phyloP scores from a whole-genome alignment of 2,113 vertebrate species.

The Scatophagus argus region DNA sequence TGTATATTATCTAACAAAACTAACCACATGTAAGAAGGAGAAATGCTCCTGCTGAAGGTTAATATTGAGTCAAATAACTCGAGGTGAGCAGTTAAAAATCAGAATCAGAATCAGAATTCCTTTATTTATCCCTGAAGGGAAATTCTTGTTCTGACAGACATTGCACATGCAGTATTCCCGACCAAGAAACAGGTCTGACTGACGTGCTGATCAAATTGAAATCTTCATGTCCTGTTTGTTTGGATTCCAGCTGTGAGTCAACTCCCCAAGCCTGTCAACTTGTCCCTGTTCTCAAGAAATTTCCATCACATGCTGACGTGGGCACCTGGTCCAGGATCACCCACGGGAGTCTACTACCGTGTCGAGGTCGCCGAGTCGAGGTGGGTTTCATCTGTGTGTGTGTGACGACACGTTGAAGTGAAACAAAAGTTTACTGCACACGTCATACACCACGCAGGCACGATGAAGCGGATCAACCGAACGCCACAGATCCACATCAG shows the following conservation, averaged over 20 bases:
- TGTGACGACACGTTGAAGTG: too few relatives aligned
- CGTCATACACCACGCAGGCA: neutral
- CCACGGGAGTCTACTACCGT: slow-evolving; percentile 41
- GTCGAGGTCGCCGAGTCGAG: slow-evolving; percentile 19
- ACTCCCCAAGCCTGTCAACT: slow-evolving; percentile 39
- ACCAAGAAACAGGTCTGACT: too few relatives aligned
- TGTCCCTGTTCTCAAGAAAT: slow-evolving; percentile 28
- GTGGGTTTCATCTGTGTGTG: slow-evolving; percentile 33
- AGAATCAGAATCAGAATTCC: too few relatives aligned
- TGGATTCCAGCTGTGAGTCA: slow-evolving; percentile 60
- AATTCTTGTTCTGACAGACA: too few relatives aligned
- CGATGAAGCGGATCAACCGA: neutral
- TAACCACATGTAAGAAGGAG: too few relatives aligned
- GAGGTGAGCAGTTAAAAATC: neutral
- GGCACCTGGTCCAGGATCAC: slow-evolving; percentile 54
- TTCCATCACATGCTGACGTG: slow-evolving; percentile 65
- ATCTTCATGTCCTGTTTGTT: neutral
- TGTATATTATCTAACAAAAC: too few relatives aligned
- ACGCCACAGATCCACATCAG: too few relatives aligned
- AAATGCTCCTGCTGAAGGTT: too few relatives aligned
- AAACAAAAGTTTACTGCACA: neutral
- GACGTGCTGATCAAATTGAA: too few relatives aligned
- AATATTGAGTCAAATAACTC: neutral
- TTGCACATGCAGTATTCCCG: too few relatives aligned
- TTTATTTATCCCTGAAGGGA: too few relatives aligned